Base-by-base conservation (phyloP, 2,888 invertebrate genomes). In the Scrobipalpa costella region DNA sequence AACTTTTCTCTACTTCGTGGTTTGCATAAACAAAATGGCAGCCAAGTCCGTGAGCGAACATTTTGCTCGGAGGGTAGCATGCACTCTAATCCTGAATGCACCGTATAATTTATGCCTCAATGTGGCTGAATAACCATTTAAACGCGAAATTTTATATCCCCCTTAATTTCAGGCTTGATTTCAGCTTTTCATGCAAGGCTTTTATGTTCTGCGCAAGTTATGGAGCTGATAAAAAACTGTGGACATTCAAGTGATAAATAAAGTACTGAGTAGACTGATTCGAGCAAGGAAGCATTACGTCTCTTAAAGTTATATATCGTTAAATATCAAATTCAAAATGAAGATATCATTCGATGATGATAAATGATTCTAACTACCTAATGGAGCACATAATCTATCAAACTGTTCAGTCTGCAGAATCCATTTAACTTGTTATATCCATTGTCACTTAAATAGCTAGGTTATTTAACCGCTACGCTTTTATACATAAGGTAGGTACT, bases 111-210 rank as follows among this genome's bases (percentile, higher is more conserved):
- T 34, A 55, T 55, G 34, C 55, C n/a, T 34, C 34, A 27, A 33
- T 15, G 55, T 33, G 55, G 17, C 36, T 36, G 57, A 57, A 57
- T 57, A 38, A 57, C 36, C 38, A 36, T 38, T 57, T 38, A 57
- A 36, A 57, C 19, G 57, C 38, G 21, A 57, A 38, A 57, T 57
- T 57, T 38, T 38, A 38, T 19, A 36, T 57, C 38, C 57, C 34
- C 38, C 38, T 38, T 11, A 57, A 49, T 49, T 57, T 38, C 19
- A 13, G 36, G 27, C 52, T 3, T 55, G 52, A 55, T 55, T 55
- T 13, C 17, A 55, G 11, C 38, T 9, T 57, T 57, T 57, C 57
- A 57, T 57, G 19, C 38, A 34, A 36, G 57, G 11, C 57, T 57
- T 38, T 38, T 38, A 36, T 36, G 38, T 57, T 57, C 19, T 19